Conservation (phyloP, 2,797 vertebrate genomes). For the Australoheros facetus region DNA sequence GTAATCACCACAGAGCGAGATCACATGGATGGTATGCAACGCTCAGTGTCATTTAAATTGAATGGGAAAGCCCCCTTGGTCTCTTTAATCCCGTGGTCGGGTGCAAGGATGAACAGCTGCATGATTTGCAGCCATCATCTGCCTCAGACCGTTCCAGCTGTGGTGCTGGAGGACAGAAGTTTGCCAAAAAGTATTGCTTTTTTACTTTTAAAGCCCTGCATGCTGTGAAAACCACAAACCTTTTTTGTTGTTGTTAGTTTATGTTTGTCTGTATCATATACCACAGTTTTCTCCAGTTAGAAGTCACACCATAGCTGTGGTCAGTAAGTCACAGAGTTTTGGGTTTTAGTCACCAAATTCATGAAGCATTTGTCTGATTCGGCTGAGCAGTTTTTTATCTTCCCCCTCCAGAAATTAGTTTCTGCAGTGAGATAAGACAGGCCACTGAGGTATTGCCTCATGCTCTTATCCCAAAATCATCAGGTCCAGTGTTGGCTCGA, state of each 20-base stretch:
- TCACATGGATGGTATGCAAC: constrained; percentile 52
- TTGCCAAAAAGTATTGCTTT: not conserved
- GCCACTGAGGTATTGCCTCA: constrained; percentile 8
- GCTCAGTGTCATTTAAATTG: constrained; percentile 16
- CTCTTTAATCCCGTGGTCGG: constrained; percentile 39
- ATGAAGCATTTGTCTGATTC: constrained; percentile 22
- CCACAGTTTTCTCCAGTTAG: not conserved
- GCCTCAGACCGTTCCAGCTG: constrained; percentile 30
- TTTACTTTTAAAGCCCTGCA: not conserved
- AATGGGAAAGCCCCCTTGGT: constrained; percentile 61
- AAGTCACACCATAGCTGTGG: not conserved
- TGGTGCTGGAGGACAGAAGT: not conserved
- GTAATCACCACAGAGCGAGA: constrained; percentile 63
- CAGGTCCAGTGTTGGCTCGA: constrained; percentile 16
- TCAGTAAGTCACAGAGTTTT: not conserved
- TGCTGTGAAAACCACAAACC: not conserved
- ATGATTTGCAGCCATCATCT: constrained; percentile 8
- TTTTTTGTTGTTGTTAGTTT: not conserved
- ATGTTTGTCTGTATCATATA: not conserved
- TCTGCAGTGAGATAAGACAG: constrained; percentile 30
- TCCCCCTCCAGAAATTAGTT: constrained; percentile 9
- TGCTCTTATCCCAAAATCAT: constrained; percentile 28
- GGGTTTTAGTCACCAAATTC: constrained; percentile 19
- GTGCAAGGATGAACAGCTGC: constrained; percentile 60
- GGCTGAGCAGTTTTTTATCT: constrained; percentile 21